Conservation (phyloP, 2,113 vertebrate species). For the Cricetomys ansorgei region DNA sequence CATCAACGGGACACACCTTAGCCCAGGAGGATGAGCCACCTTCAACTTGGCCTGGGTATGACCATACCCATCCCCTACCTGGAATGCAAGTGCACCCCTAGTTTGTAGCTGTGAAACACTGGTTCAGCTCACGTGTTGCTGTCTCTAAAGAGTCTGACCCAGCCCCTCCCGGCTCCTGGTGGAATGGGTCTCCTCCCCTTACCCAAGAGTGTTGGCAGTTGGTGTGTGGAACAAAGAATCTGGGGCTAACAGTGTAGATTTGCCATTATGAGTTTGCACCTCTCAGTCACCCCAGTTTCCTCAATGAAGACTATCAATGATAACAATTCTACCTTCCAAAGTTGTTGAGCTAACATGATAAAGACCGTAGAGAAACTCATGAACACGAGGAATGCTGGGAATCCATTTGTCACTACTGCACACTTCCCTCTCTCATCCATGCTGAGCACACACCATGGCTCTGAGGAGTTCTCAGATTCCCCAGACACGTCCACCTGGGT, state of each 20-base stretch:
- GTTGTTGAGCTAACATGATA: background rate
- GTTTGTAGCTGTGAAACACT: background rate
- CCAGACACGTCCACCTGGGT: background rate
- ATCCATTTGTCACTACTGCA: background rate
- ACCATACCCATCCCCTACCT: too few relatives aligned
- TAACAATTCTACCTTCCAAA: rapidly evolving
- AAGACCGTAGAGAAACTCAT: background rate
- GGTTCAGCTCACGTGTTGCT: background rate
- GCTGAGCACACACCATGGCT: background rate
- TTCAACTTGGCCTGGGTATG: rapidly evolving
- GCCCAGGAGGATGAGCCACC: too few relatives aligned
- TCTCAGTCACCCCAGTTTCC: background rate
- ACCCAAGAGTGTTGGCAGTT: rapidly evolving
- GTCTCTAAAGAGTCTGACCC: background rate
- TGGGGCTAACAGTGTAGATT: rapidly evolving
- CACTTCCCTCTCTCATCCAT: background rate
- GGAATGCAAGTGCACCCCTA: too few relatives aligned
- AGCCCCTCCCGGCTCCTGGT: too few relatives aligned
- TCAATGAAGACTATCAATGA: rapidly evolving
- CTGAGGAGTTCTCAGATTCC: background rate
- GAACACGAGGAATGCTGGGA: background rate
- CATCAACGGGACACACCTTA: too few relatives aligned
- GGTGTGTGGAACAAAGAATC: rapidly evolving
- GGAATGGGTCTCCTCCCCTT: too few relatives aligned
- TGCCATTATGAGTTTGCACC: rapidly evolving